These are phyloP conservation scores for Eupithecia exiguata DNA, from an alignment of 2,888 invertebrate species.

Conservation along the genomic window DNA sequence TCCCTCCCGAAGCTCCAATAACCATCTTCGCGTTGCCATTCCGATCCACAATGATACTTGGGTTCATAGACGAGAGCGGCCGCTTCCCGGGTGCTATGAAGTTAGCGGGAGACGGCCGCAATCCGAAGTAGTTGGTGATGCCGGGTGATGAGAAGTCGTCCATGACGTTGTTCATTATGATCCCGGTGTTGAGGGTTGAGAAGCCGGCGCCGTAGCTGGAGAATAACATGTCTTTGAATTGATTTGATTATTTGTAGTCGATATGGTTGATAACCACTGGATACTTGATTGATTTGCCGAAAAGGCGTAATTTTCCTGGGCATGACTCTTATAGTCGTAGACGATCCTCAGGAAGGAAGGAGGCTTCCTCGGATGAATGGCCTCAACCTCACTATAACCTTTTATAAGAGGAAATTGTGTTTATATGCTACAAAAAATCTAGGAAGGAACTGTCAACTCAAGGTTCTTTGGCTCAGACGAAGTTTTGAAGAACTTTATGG, in stretches of 20 bases:
- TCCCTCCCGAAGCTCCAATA: slow-evolving; percentile 93
- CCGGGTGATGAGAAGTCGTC: slow-evolving; percentile 95
- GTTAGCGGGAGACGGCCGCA: slow-evolving; percentile 92
- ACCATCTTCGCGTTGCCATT: slow-evolving; percentile 87
- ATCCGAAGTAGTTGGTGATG: slow-evolving; percentile 86
- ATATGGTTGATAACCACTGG: no score
- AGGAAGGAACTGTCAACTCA: no score
- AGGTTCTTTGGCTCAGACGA: no score
- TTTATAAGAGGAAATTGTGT: background rate
- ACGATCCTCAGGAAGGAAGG: background rate
- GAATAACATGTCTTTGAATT: slow-evolving; percentile 3
- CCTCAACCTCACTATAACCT: background rate
- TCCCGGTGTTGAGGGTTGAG: slow-evolving; percentile 91
- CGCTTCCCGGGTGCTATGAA: slow-evolving; percentile 91
- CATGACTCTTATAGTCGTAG: background rate
- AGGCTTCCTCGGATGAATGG: background rate
- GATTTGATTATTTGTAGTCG: background rate
- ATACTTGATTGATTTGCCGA: background rate
- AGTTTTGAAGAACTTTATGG: no score
- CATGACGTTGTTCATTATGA: slow-evolving; percentile 98
- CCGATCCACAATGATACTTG: slow-evolving; percentile 88
- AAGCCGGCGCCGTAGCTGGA: slow-evolving; percentile 92
- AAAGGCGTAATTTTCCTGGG: background rate
- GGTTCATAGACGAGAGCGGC: slow-evolving; percentile 94
- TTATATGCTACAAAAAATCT: no score